These are phyloP conservation scores for Phrynocephalus guinanensis DNA, from an alignment of 2,797 vertebrate species.

Conservation along the genomic window DNA sequence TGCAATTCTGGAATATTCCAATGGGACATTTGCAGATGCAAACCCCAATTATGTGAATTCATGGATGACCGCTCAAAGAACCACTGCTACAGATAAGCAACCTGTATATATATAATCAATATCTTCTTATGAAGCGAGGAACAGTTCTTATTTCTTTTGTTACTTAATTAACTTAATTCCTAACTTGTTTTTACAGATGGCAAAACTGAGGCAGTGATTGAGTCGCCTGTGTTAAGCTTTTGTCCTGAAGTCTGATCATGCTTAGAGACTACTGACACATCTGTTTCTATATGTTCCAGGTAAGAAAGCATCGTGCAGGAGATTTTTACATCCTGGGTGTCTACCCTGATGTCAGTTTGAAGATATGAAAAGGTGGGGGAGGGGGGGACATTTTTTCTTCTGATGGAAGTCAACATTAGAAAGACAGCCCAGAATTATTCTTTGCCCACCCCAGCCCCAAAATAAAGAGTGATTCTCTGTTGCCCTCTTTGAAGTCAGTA, in stretches of 20 bases:
- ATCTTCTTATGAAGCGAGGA: not conserved
- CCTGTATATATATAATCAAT: not conserved
- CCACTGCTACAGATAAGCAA: too few relatives aligned
- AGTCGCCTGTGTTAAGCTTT: conserved; percentile 41
- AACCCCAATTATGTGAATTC: too few relatives aligned
- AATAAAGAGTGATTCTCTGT: too few relatives aligned
- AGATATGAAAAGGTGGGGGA: not conserved
- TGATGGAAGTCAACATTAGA: not conserved
- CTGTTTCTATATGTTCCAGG: conserved; percentile 65
- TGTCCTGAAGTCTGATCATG: conserved; percentile 50
- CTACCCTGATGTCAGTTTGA: not conserved
- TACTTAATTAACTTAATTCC: conserved; percentile 40
- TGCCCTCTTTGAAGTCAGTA: too few relatives aligned
- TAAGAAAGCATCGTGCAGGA: conserved; percentile 45
- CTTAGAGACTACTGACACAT: conserved; percentile 60
- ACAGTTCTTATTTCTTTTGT: not conserved
- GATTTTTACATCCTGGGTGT: not conserved
- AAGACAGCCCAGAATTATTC: not conserved
- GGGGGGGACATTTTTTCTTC: not conserved
- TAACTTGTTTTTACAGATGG: conserved; percentile 65
- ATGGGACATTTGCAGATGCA: too few relatives aligned
- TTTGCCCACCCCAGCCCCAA: not conserved
- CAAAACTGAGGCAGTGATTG: conserved; percentile 63
- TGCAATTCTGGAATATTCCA: too few relatives aligned
- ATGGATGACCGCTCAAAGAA: too few relatives aligned